Evolutionary conservation across 2,888 invertebrate species (phyloP).

Genomic region (Allygus modestus): DNA sequence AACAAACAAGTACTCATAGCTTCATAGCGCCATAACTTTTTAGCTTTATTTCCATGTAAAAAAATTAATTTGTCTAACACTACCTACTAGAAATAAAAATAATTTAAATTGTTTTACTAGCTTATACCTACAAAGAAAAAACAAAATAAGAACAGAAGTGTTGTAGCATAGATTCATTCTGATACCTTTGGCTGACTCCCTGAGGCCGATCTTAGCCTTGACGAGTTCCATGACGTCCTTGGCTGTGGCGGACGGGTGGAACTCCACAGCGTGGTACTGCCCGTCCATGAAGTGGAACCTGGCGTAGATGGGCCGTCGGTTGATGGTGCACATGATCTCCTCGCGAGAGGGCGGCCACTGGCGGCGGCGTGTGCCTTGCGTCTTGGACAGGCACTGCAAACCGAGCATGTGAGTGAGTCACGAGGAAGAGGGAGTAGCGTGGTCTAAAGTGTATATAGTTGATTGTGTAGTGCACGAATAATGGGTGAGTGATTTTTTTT

Average conservation of each 20-base stretch:
- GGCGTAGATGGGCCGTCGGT: conserved; percentile 93
- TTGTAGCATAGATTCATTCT: no score
- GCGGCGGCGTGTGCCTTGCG: conserved; percentile 86
- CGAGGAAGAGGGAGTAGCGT: conserved; percentile 56
- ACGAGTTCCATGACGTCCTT: conserved; percentile 93
- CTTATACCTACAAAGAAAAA: no score
- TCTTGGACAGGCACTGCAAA: conserved; percentile 82
- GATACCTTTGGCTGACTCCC: conserved; percentile 84
- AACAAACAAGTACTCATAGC: no score
- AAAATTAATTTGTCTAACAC: no score
- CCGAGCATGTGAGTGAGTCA: background rate
- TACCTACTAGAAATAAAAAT: no score
- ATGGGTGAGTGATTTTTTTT: background rate
- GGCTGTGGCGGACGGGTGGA: conserved; percentile 95
- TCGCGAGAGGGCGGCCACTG: conserved; percentile 95
- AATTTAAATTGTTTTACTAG: no score
- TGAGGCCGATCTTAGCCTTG: conserved; percentile 92
- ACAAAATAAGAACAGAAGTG: no score
- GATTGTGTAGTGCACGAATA: background rate
- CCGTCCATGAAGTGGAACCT: conserved; percentile 96
- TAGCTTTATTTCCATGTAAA: no score
- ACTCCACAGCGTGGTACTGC: conserved; percentile 96
- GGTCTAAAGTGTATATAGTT: no score
- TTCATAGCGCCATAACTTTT: no score
- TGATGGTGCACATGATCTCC: conserved; percentile 95